Base-by-base conservation (phyloP, 1,140 invertebrate genomes). In the Zaprionus ghesquierei region DNA sequence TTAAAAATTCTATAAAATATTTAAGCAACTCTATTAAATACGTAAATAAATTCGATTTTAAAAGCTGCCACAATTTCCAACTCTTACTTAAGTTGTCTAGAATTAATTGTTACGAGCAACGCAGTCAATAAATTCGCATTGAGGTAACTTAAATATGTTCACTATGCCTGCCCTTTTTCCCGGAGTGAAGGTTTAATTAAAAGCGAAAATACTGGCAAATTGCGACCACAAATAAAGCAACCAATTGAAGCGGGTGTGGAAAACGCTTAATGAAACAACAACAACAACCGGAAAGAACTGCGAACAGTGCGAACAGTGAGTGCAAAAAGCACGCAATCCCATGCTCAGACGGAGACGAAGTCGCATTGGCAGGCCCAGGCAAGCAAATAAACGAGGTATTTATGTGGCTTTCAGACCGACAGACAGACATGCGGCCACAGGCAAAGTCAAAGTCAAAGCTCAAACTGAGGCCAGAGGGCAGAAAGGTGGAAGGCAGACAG, bases 301-400 rank as follows among this genome's bases (percentile, higher is more conserved):
- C 33, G 51, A 35, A 35, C 33, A 2, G 27, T 35, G 33, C 33
- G 27, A 69, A 65, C 51, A 46, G 50, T 33, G 51, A 61, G 51
- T 62, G 60, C 31, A 65, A 61, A 56, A 73, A 63, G 71, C 81
- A 73, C 75, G 50, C 71, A 63, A 72, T 29, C 53, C 44, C 31
- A 1, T 50, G 44, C 49, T n/a, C 49, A 27, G 20, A 25, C 49
- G 9, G 12, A 25, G 20, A 13, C 13, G 13, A 22, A 25, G 5
- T 25, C 23, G 3, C 8, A 51, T 22, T 23, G 9, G 5, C 44
- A 62, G 58, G 60, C 38, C 51, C 38, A 61, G 61, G 38, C 56
- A 76, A 68, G 63, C 79, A 79, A 87, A 76, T 82, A 86, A 86
- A 87, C 82, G 82, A 87, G 82, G 84, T 89, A 87, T 89, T 87